These are phyloP conservation scores for Luehdorfia chinensis DNA, from an alignment of 1,140 invertebrate species.

Conservation along the genomic window DNA sequence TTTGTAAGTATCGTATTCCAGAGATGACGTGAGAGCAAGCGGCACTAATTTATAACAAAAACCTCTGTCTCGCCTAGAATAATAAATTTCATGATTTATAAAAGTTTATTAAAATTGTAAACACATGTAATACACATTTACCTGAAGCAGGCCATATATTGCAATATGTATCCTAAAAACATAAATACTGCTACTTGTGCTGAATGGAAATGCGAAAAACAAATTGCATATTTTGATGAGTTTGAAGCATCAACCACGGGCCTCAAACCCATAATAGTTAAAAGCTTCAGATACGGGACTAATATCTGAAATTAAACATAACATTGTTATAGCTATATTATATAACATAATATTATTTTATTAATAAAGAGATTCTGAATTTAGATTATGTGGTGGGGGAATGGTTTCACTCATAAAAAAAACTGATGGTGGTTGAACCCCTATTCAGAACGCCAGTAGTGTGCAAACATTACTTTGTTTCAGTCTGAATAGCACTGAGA, in stretches of 20 bases:
- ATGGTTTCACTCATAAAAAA: no score
- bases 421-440: no score
- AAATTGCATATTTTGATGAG: slow-evolving; percentile 76
- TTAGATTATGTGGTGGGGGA: no score
- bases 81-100: neutral
- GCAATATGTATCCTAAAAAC: slow-evolving; percentile 84
- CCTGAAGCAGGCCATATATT: slow-evolving; percentile 88
- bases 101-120: no score
- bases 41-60: slow-evolving; percentile 81
- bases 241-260: slow-evolving; percentile 81
- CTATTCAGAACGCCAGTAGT: no score
- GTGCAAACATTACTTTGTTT: no score
- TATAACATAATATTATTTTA: no score
- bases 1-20: slow-evolving; percentile 72
- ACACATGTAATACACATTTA: no score
- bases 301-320: slow-evolving; percentile 78
- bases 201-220: slow-evolving; percentile 83
- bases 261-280: slow-evolving; percentile 85
- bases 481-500: no score
- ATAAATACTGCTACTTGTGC: slow-evolving; percentile 81
- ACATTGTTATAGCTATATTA: neutral
- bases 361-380: no score
- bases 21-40: slow-evolving; percentile 54
- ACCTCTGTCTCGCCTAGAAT: slow-evolving; percentile 84
- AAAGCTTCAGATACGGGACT: slow-evolving; percentile 83